Conservation (phyloP, 1,140 invertebrate genomes). For the Pogonognathellus flavescens region DNA sequence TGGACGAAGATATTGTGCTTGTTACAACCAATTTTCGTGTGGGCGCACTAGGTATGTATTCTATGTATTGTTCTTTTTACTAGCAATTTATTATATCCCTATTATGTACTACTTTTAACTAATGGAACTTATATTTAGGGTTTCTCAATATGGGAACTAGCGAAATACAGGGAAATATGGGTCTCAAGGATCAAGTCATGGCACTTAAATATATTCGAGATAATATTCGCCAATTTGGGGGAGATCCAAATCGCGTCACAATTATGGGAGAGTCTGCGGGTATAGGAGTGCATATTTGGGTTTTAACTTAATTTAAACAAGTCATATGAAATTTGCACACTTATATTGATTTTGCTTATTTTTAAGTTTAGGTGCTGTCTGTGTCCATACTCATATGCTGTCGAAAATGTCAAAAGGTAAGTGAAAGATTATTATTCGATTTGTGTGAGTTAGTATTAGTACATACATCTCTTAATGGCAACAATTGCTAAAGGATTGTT, state of each 20-base stretch:
- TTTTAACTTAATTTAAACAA: too few relatives aligned
- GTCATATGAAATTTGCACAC: too few relatives aligned
- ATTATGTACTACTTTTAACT: too few relatives aligned
- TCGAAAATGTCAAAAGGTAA: slow-evolving; percentile 65
- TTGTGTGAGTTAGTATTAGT: too few relatives aligned
- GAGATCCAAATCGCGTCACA: not conserved
- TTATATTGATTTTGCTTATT: not conserved
- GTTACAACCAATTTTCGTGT: slow-evolving; percentile 76
- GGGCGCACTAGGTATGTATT: slow-evolving; percentile 67
- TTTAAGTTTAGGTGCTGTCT: slow-evolving; percentile 68
- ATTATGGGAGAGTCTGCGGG: not conserved
- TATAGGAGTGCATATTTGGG: not conserved
- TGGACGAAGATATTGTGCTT: slow-evolving; percentile 72
- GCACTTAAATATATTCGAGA: slow-evolving; percentile 66
- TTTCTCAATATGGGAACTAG: slow-evolving; percentile 28
- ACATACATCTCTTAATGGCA: not conserved
- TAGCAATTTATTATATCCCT: too few relatives aligned
- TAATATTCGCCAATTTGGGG: slow-evolving; percentile 65
- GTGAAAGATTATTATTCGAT: too few relatives aligned
- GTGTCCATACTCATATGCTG: slow-evolving; percentile 64
- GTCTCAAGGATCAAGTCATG: not conserved
- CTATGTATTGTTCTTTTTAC: too few relatives aligned
- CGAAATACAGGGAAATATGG: slow-evolving; percentile 23
- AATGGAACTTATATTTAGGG: too few relatives aligned
- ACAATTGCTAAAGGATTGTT: slow-evolving; percentile 10